These are phyloP conservation scores for Ceratosolen solmsi DNA, from an alignment of 1,140 invertebrate genomes.

Conservation along the genomic window DNA sequence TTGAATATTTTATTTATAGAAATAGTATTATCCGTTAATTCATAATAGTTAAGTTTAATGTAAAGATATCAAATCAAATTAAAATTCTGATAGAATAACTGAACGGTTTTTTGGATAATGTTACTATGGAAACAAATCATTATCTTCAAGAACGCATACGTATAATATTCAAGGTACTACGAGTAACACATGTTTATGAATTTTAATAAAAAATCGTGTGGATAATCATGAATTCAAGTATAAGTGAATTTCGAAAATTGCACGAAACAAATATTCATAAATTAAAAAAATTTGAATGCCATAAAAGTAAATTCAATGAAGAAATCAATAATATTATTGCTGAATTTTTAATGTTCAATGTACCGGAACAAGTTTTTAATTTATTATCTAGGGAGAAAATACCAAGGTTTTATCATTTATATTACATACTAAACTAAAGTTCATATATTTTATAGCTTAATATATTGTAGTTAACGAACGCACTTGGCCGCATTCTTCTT, in stretches of 20 bases:
- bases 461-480: neutral
- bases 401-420: constrained; percentile 15
- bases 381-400: constrained; percentile 11
- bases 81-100: neutral
- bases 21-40: too few species aligned
- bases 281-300: constrained; percentile 3
- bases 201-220: neutral
- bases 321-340: constrained; percentile 17
- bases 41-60: too few species aligned
- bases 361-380: constrained; percentile 1
- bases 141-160: neutral
- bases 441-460: neutral
- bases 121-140: constrained; percentile 40
- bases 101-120: neutral
- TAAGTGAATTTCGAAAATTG: neutral
- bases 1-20: too few species aligned
- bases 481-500: neutral
- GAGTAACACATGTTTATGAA: neutral
- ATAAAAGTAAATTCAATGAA: constrained; percentile 36
- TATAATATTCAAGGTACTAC: neutral
- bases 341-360: constrained; percentile 21
- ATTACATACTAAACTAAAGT: neutral
- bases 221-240: neutral
- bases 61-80: neutral
- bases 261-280: neutral